Evolutionary conservation across 2,113 vertebrate genomes (phyloP), one percentile per base, ranked within the genome.

Genomic region (Pteruthius melanotis): DNA sequence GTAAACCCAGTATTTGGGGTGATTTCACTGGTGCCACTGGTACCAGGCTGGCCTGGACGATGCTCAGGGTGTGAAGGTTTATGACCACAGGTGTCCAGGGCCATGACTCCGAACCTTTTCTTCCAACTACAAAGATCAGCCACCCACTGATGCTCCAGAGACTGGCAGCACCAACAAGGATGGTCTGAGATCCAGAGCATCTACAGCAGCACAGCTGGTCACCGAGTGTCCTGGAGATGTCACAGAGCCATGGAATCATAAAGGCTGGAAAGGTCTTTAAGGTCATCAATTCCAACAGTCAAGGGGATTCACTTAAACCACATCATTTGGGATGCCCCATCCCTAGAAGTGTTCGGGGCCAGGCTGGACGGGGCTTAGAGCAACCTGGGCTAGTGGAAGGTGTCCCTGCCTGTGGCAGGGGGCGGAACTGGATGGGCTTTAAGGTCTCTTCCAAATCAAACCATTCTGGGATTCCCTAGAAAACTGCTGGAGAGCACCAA

Each of bases 341-440:
- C 16, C 21, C 39, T 89, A 40, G 40, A 61, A 76, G 54, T 31
- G 87, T 13, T 26, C 40, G 40, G 6, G 39, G 11, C 14, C 30
- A 31, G 40, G 10, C 4, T 42, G n/a, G 47, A 69, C 0, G 0
- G 30, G 11, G 30, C 61, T 89, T 0, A 1, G 47, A 54, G 40
- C 26, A 31, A 3, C 31, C 54, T 49, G 26, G 17, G 6, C 8
- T 17, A 6, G 56, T 42, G 40, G 30, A 23, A 68, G 16, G 13
- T 45, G 69, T 28, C 52, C 10, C 35, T 59, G 60, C 15, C 52
- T 10, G 15, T 27, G 39, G 39, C 45, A 40, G 23, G 5, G 19
- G 12, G 17, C 40, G 40, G 21, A 16, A 28, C 14, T 28, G 27
- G 49, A 19, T 24, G 27, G 7, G 10, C 12, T 49, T 49, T 28